Evolutionary conservation across 1,140 invertebrate genomes (phyloP).

Genomic region (Drosophila novamexicana): DNA sequence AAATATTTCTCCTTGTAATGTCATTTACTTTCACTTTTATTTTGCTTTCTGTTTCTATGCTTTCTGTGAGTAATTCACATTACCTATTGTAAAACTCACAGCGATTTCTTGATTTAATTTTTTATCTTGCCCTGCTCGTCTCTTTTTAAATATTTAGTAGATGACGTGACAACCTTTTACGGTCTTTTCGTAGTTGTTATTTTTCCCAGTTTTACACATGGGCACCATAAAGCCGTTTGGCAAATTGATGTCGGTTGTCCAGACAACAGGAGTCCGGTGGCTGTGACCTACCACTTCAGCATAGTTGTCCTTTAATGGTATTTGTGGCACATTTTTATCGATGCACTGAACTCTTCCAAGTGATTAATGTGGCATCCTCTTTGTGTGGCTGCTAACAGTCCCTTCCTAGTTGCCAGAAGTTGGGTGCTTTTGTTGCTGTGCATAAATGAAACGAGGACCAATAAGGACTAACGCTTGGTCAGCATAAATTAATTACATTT

Average conservation of each 20-base stretch:
- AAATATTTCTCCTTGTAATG: too few relatives aligned
- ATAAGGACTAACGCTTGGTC: slow-evolving; percentile 46
- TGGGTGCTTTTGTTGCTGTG: slow-evolving; percentile 18
- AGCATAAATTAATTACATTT: slow-evolving; percentile 75
- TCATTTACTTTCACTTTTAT: too few relatives aligned
- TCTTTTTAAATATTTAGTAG: slow-evolving; percentile 10
- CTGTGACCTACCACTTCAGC: slow-evolving; percentile 3
- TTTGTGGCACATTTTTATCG: slow-evolving; percentile 61
- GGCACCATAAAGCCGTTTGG: slow-evolving; percentile 25
- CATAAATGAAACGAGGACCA: slow-evolving; percentile 18
- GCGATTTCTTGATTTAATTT: too few relatives aligned
- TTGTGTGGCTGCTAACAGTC: slow-evolving; percentile 1
- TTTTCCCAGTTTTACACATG: slow-evolving; percentile 29
- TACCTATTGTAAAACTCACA: too few relatives aligned
- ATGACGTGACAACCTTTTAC: neutral
- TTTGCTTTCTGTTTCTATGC: too few relatives aligned
- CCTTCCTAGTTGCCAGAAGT: neutral
- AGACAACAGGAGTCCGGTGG: neutral
- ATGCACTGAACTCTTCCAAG: slow-evolving; percentile 47
- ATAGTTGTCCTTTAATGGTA: slow-evolving; percentile 36
- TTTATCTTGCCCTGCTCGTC: neutral
- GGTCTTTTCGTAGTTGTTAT: neutral
- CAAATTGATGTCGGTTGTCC: slow-evolving; percentile 31
- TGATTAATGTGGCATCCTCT: slow-evolving; percentile 50
- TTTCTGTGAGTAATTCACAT: too few relatives aligned